phyloP scores from a whole-genome alignment of 2,797 vertebrate species.

The Austrolebias charrua region DNA sequence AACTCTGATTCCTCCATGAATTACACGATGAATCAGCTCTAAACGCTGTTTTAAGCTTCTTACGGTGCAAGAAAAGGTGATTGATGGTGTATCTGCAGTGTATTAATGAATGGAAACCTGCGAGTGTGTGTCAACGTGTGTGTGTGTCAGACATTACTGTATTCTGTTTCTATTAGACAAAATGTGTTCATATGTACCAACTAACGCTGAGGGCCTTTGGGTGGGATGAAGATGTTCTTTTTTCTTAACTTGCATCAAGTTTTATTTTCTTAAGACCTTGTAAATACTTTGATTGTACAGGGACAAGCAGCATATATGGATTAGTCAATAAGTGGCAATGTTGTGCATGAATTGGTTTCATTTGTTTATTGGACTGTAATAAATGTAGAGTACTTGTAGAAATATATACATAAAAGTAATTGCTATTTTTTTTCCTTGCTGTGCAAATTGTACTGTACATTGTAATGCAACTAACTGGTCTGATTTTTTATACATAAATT shows the following conservation, averaged over 20 bases:
- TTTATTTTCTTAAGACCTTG: conserved; percentile 85
- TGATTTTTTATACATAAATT: conserved; percentile 37
- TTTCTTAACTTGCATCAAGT: conserved; percentile 99
- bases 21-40: conserved; percentile 28
- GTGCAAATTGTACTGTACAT: conserved; percentile 80
- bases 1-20: conserved; percentile 43
- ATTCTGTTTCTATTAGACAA: conserved; percentile 43
- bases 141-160: conserved; percentile 19
- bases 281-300: conserved; percentile 88
- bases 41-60: conserved; percentile 27
- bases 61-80: conserved; percentile 34
- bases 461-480: conserved; percentile 67
- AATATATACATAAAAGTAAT: conserved; percentile 38
- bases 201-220: conserved; percentile 78
- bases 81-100: conserved; percentile 57
- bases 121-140: conserved; percentile 29
- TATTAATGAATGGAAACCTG: conserved; percentile 48
- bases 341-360: conserved; percentile 83
- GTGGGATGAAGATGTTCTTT: conserved; percentile 80
- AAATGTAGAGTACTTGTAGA: conserved; percentile 75
- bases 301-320: conserved; percentile 79
- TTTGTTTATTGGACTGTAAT: conserved; percentile 79
- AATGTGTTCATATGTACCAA: conserved; percentile 63
- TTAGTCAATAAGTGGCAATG: conserved; percentile 77
- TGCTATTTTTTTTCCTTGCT: conserved; percentile 70